Evolutionary conservation across 2,113 vertebrate species (phyloP), one percentile per base, ranked within the genome.

Genomic region (Hiodon tergisus): DNA sequence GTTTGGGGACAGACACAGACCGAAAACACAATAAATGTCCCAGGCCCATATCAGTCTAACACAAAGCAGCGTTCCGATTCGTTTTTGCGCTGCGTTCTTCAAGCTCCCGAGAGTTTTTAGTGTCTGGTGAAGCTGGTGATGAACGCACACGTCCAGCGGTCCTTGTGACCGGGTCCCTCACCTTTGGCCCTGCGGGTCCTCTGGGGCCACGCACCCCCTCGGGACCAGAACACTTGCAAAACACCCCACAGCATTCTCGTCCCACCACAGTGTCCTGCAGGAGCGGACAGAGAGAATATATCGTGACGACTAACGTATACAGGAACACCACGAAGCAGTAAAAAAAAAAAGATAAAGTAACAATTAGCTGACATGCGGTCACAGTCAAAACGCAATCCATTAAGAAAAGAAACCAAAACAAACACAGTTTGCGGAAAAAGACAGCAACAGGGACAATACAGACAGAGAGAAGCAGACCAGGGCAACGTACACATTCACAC

Each of bases 211-310:
- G 86, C 53, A 61, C 2, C 57, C 95, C 94, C 52, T 85, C 86
- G 2, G 92, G 88, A 78, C 95, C 94, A 0, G 87, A 78, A 83
- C 94, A 96, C 74, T 95, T 95, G 82, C 88, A 91, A 75, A 84
- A 74, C 65, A 91, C 83, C 0, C 77, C 69, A 77, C 95, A 98
- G 86, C 95, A 98, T 68, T 89, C 86, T 57, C 92, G 88, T 79
- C 93, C 90, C 0, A 86, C 83, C 77, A 95, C 74, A 0, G 82
- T 61, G 78, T 94, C 87, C 93, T 94, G 69, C 75, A 87, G 83
- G 66, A 14, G 13, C 10, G 7, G 6, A 2, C 17, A 71, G n/a
- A 65, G 63, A 73, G 62, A 67, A 46, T 10, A 13, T 59, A 14
- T 9, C 9, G 9, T 4, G 9, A 9, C 58, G 2, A 9, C 58